Evolutionary conservation across 1,140 invertebrate genomes (phyloP).

Genomic region (Steinernema feltiae): DNA sequence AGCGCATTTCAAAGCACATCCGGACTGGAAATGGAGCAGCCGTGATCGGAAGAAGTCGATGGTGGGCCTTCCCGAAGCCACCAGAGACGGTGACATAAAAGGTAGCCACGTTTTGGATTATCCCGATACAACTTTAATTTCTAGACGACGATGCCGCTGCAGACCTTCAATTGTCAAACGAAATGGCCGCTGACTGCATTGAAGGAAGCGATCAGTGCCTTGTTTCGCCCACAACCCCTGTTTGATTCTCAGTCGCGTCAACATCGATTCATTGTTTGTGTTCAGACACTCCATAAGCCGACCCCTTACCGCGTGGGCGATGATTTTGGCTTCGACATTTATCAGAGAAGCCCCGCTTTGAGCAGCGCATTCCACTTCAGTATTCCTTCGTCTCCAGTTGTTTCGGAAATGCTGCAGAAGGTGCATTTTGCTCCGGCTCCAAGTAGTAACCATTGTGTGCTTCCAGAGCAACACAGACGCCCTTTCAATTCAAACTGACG

Average conservation of each 20-base stretch:
- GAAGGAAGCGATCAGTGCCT: conserved; percentile 13
- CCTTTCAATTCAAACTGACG: not conserved
- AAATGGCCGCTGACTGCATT: not conserved
- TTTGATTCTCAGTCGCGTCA: not conserved
- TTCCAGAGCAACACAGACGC: not conserved
- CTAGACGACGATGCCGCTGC: conserved; percentile 17
- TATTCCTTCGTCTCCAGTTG: not conserved
- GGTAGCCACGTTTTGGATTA: conserved; percentile 1
- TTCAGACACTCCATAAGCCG: conserved; percentile 3
- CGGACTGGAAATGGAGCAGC: conserved; percentile 97
- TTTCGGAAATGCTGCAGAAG: not conserved
- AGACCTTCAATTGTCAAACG: conserved; percentile 9
- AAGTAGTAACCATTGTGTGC: not conserved
- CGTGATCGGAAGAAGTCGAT: conserved; percentile 86
- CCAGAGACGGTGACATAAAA: conserved; percentile 40
- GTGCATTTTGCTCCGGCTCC: not conserved
- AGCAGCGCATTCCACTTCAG: not conserved
- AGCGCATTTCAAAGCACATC: conserved; percentile 84
- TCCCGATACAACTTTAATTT: not conserved
- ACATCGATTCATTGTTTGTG: not conserved
- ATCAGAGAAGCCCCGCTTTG: not conserved
- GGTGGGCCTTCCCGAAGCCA: conserved; percentile 60
- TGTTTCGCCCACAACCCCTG: not conserved
- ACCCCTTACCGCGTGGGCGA: conserved; percentile 3
- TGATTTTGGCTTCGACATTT: not conserved